Percentiles rank a stretch among this genome's conserved stretches.
These are phyloP conservation scores for Siderastrea siderea DNA, from an alignment of 92 coral and sea anemone genomes.

Conservation along the genomic window DNA sequence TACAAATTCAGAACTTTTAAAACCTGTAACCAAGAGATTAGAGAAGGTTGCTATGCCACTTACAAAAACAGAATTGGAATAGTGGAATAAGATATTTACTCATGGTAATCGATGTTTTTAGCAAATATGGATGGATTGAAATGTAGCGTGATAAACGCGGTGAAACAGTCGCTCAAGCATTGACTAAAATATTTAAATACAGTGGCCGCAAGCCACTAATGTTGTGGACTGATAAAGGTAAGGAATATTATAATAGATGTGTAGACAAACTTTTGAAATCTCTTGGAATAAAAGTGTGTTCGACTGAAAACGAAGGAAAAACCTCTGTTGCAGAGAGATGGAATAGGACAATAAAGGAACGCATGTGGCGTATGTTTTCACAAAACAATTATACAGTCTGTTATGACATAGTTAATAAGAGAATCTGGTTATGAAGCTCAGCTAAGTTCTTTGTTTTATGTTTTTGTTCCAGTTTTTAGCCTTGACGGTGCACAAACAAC, in stretches of 20 bases:
- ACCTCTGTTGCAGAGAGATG: not conserved
- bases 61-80: not conserved
- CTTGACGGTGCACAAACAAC: too few species aligned
- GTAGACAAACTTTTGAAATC: not conserved
- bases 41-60: too few species aligned
- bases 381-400: too few species aligned
- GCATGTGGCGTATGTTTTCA: too few species aligned
- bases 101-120: not conserved
- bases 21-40: too few species aligned
- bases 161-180: not conserved
- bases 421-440: too few species aligned
- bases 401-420: too few species aligned
- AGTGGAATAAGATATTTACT: not conserved
- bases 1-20: too few species aligned
- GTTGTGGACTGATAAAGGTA: not conserved
- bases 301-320: not conserved
- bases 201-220: not conserved
- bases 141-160: not conserved
- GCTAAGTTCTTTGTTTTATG: too few species aligned
- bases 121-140: conserved; percentile 1
- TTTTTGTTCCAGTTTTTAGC: too few species aligned
- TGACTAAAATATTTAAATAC: not conserved
- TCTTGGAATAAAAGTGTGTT: not conserved
- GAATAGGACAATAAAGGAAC: not conserved
- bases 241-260: not conserved